Evolutionary conservation across 1,140 invertebrate species (phyloP), one percentile per base, ranked within the genome.

Genomic region (Calliphora vicina): DNA sequence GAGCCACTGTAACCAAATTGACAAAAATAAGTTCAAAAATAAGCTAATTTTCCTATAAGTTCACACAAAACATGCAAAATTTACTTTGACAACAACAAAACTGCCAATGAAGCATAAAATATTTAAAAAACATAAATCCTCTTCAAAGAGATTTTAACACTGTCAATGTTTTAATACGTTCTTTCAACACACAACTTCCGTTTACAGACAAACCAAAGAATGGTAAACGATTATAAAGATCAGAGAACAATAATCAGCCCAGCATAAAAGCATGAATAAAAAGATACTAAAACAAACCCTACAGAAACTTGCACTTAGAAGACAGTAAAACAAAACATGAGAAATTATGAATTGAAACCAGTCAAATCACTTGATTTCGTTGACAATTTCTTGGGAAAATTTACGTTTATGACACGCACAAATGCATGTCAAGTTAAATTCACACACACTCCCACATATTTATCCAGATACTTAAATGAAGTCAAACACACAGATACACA

Each of bases 331-430:
- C 12, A 67, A 25, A 67, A 23, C 61, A 25, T 67, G 61, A 67
- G 61, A 67, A 67, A 67, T 67, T 67, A 4, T 67, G 61, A 67
- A 25, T 67, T 67, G 3, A 67, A 67, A 25, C 25, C 61, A 67
- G 20, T 20, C 12, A 57, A 57, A 57, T 67, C 61, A 9, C n/a
- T 67, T 67, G n/a, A 67, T 67, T 8, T 67, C n/a, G 61, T 67
- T 67, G 20, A 67, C 61, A 67, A 67, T 67, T 67, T 67, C 20
- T 67, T 67, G 10, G 61, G n/a, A 57, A 67, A 67, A 67, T 67
- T 25, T 23, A 23, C 20, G n/a, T 25, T 67, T 67, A 25, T 67
- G 61, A 67, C 61, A 67, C 61, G 61, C 61, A 67, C 61, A 67
- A 67, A 67, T 81, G 80, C 26, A 29, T 50, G 45, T 57, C 45